Base-by-base conservation (phyloP, 2,797 vertebrate species). In the Ctenopoma kingsleyae region DNA sequence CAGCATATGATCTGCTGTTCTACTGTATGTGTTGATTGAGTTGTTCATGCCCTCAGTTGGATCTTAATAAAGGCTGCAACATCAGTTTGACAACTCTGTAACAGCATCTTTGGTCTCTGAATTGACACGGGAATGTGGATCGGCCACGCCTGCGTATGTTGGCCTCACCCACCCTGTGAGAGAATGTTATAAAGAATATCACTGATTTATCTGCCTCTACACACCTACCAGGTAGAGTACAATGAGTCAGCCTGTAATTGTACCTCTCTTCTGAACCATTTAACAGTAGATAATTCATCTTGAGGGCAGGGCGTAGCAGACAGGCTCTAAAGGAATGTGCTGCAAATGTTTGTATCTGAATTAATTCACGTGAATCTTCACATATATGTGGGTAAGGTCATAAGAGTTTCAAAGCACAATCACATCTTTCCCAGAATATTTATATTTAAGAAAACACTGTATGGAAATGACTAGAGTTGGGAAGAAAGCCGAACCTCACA, bases 221-320 rank as follows among this genome's bases (percentile, higher is more conserved):
- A 86, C 82, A 84, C 78, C 78, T 85, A 68, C 66, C 60, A 78
- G 62, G 67, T 69, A n/a, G 20, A 43, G 40, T 13, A 22, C 52
- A 25, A n/a, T 90, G 85, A 90, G 59, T 89, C 80, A 89, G 64
- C 19, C 43, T 67, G 52, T 79, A 88, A 85, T 84, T 87, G 69
- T 48, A 16, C 23, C 48, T 74, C 40, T 46, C 41, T 52, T 78
- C 20, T 68, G 50, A 81, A 41, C 15, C 41, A 35, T 36, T 22
- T 49, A 43, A 17, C 1, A 8, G 23, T 4, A 51, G 49, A 71
- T 44, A 35, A 70, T 69, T 56, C n/a, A 54, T 50, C 40, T 44
- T 55, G 8, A 47, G 58, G 32, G 23, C 25, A 43, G 70, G 52
- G 50, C 46, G 48, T 40, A 68, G 53, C 8, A 1, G 30, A 48